phyloP scores from a whole-genome alignment of 2,888 invertebrate species.

The Ferdinandea cuprea region DNA sequence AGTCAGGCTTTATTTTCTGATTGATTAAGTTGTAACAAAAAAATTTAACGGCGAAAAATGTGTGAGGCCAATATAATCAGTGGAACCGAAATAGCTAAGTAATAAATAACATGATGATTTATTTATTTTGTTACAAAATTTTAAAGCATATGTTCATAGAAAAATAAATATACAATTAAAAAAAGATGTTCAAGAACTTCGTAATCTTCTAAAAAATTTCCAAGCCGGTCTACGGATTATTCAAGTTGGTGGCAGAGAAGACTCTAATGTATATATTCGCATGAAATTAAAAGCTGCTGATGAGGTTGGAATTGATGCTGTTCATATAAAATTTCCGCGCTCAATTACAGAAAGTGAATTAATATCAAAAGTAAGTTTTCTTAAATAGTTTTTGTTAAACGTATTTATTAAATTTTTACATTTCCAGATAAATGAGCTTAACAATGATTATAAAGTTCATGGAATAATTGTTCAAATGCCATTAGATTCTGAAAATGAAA shows the following conservation, averaged over 20 bases:
- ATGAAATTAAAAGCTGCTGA: constrained; percentile 97
- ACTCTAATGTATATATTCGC: constrained; percentile 98
- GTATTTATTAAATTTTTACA: constrained; percentile 11
- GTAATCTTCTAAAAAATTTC: constrained; percentile 86
- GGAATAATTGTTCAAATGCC: constrained; percentile 99
- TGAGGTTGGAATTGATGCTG: constrained; percentile 93
- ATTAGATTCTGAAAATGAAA: constrained; percentile 91
- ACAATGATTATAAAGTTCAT: constrained; percentile 92
- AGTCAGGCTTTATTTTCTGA: neutral
- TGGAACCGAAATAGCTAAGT: constrained; percentile 85
- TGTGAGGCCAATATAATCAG: constrained; percentile 85
- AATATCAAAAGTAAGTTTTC: constrained; percentile 79
- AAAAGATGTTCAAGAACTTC: constrained; percentile 86
- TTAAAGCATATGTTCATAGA: neutral
- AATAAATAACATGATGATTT: neutral
- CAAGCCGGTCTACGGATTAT: constrained; percentile 93
- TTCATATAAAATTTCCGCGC: constrained; percentile 91
- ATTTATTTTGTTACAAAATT: neutral
- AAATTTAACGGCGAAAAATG: constrained; percentile 74
- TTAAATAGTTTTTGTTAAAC: constrained; percentile 2
- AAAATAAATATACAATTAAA: constrained; percentile 87
- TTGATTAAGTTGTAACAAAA: neutral
- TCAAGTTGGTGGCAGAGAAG: constrained; percentile 97
- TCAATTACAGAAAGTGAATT: constrained; percentile 90
- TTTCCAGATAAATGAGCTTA: constrained; percentile 84